Evolutionary conservation across 64 coral and sea anemone genomes (phyloP).

Genomic region (Catalaphyllia jardinei): DNA sequence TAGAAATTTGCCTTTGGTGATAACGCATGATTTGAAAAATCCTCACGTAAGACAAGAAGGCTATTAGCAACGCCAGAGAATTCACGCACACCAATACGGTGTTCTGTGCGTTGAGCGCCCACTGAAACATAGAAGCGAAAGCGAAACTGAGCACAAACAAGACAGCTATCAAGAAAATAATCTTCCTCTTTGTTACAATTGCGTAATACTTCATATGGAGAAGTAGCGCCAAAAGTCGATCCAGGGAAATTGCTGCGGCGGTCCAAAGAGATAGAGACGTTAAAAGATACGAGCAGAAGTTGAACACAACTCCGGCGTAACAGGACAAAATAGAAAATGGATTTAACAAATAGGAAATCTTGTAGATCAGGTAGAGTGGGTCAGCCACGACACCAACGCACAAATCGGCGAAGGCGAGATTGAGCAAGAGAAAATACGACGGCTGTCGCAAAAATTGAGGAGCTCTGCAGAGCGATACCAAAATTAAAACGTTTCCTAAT

Average conservation of each 20-base stretch:
- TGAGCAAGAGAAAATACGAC: slow-evolving; percentile 17
- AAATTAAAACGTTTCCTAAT: slow-evolving; percentile 19
- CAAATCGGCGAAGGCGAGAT: slow-evolving; percentile 25
- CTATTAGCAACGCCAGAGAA: slow-evolving; percentile 1
- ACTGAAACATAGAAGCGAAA: slow-evolving; percentile 35
- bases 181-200: background rate
- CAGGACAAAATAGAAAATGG: slow-evolving; percentile 4
- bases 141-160: background rate
- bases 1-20: slow-evolving; percentile 22
- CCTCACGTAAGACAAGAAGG: slow-evolving; percentile 10
- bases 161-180: background rate
- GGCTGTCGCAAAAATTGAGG: slow-evolving; percentile 30
- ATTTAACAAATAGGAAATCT: slow-evolving; percentile 20
- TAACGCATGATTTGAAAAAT: slow-evolving; percentile 39
- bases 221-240: slow-evolving; percentile 31
- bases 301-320: slow-evolving; percentile 13
- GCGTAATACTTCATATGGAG: slow-evolving; percentile 21
- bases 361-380: slow-evolving; percentile 15
- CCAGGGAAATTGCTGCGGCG: slow-evolving; percentile 24
- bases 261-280: slow-evolving; percentile 35
- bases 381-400: slow-evolving; percentile 19
- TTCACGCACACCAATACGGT: slow-evolving; percentile 10
- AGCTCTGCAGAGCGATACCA: slow-evolving; percentile 20
- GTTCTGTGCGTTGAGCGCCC: slow-evolving; percentile 27
- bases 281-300: slow-evolving; percentile 1